A percentile compares a stretch with the other conserved stretches of the same genome.
Evolutionary conservation across 2,797 vertebrate species (phyloP).

Genomic region (Acipenser transmontanus): DNA sequence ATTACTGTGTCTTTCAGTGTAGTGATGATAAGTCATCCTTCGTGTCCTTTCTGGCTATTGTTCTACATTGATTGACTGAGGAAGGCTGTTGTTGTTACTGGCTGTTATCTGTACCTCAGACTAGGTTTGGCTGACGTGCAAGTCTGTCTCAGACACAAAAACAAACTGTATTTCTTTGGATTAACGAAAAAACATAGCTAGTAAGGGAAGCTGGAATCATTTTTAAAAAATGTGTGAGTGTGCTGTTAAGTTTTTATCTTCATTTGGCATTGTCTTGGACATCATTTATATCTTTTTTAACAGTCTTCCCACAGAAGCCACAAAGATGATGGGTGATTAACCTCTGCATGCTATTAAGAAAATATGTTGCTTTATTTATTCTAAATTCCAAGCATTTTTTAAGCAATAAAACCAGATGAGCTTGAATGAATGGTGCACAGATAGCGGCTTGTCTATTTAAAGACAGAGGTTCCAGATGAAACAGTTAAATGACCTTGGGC

Average conservation of each 20-base stretch:
- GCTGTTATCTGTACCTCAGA: constrained; percentile 72
- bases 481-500: too few relatives aligned
- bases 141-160: constrained; percentile 46
- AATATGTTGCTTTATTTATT: constrained; percentile 41
- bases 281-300: constrained; percentile 54
- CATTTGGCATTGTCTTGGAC: constrained; percentile 19
- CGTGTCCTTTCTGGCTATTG: constrained; percentile 59
- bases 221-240: not conserved
- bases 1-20: constrained; percentile 35
- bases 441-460: too few relatives aligned
- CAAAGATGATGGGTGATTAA: constrained; percentile 35
- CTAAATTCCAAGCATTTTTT: constrained; percentile 17
- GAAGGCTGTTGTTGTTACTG: constrained; percentile 82
- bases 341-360: constrained; percentile 25
- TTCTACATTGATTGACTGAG: constrained; percentile 59
- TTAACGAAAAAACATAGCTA: constrained; percentile 46
- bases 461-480: too few relatives aligned
- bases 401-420: too few relatives aligned
- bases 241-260: constrained; percentile 31
- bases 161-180: constrained; percentile 40
- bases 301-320: constrained; percentile 62
- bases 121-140: constrained; percentile 45
- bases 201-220: constrained; percentile 50
- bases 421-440: too few relatives aligned
- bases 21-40: constrained; percentile 60